Base-by-base conservation (phyloP, 2,797 vertebrate genomes). In the Myotis vivesi region DNA sequence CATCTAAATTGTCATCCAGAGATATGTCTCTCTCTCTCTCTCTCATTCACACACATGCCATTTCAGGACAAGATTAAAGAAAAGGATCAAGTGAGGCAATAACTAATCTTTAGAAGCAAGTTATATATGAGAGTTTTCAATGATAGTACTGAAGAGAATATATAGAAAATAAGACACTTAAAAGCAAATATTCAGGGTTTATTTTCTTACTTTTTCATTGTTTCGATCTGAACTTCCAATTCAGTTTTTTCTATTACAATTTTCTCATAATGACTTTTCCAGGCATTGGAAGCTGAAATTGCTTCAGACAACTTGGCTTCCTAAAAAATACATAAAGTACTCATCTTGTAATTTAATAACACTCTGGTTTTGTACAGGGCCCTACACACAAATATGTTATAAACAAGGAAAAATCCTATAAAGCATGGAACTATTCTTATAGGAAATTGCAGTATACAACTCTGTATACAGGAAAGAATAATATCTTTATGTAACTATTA, bases 121-220 rank as follows among this genome's bases (percentile, higher is more conserved):
- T 59, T 55, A 82, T 10, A 71, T n/a, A 17, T 22, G 51, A 10
- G 33, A 57, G 22, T 44, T 90, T 71, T 93, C 25, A 80, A 57
- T 83, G 41, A 88, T 25, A 81, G 85, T 86, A 87, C 4, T 68
- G 2, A 93, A 90, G 36, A 73, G 16, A 90, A 81, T 46, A 87
- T 30, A 79, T 1, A 79, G 23, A 85, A 82, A n/a, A 69, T 46
- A 64, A 89, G 75, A 83, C 53, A 84, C 46, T 87, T 84, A 80
- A 93, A 91, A 94, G 66, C 12, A 94, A 89, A 80, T 55, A 57
- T 30, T 51, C 23, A 92, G 13, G 13, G 20, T 59, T 89, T n/a
- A 79, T 15, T 93, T 73, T 97, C 98, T 98, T 97, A 99, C 99
- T 98, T 98, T 97, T 98, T 98, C 92, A 99, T 96, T 72, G 97